These are phyloP conservation scores for Gryllus longicercus DNA, from an alignment of 2,888 invertebrate species.

Conservation along the genomic window DNA sequence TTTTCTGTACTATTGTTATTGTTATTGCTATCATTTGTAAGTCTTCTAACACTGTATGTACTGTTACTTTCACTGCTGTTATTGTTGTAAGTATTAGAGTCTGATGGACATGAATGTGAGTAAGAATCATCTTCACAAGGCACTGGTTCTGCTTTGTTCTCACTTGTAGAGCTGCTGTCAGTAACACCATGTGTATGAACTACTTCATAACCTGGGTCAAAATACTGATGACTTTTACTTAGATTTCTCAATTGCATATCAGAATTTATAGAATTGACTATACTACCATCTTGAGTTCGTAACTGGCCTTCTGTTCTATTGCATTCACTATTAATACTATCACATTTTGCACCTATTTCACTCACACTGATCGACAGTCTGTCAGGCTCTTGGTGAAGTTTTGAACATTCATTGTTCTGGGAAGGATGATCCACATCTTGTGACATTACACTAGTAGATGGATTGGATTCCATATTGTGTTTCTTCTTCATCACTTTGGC, in stretches of 20 bases:
- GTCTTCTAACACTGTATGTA: not conserved
- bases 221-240: not conserved
- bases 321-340: not conserved
- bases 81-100: not conserved
- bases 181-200: constrained; percentile 44
- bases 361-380: not conserved
- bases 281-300: not conserved
- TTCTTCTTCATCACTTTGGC: constrained; percentile 77
- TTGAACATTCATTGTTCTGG: not conserved
- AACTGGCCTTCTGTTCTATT: not conserved
- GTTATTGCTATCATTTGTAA: not conserved
- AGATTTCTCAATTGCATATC: not conserved
- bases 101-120: not conserved
- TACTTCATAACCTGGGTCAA: constrained; percentile 72
- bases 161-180: not conserved
- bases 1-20: not conserved
- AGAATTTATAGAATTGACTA: not conserved
- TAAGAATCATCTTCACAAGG: not conserved
- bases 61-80: not conserved
- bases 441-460: not conserved
- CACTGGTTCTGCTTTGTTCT: constrained; percentile 32
- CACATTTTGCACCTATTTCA: not conserved
- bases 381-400: not conserved
- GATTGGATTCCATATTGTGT: constrained; percentile 34
- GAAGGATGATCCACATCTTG: not conserved